Conservation (phyloP, 2,888 invertebrate genomes). For the Drosophila tanythrix region DNA sequence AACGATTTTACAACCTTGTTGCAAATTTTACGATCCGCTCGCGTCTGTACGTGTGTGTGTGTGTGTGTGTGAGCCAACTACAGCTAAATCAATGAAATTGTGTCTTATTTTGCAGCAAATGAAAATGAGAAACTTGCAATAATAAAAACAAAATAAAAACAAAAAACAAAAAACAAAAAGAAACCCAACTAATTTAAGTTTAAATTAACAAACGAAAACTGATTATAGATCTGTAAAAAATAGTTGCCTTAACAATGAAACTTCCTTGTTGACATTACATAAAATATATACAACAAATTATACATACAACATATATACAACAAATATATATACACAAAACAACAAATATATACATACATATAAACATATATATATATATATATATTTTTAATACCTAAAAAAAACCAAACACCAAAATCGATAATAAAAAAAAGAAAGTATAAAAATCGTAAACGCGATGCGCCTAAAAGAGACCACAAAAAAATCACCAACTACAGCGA, state of each 20-base stretch:
- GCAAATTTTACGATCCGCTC: slow-evolving; percentile 31
- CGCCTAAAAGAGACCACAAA: slow-evolving; percentile 75
- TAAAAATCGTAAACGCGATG: slow-evolving; percentile 40
- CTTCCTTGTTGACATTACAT: slow-evolving; percentile 73
- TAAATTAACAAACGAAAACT: slow-evolving; percentile 30
- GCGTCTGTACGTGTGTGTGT: neutral
- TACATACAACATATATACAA: slow-evolving; percentile 46
- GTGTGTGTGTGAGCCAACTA: slow-evolving; percentile 14
- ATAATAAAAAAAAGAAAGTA: slow-evolving; percentile 24
- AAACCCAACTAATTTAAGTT: slow-evolving; percentile 19
- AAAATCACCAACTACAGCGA: slow-evolving; percentile 45
- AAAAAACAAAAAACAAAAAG: slow-evolving; percentile 22
- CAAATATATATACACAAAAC: slow-evolving; percentile 44
- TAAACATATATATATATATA: slow-evolving; percentile 32
- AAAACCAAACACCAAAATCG: slow-evolving; percentile 16
- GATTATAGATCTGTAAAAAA: slow-evolving; percentile 43
- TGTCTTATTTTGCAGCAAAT: slow-evolving; percentile 28
- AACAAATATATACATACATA: slow-evolving; percentile 46
- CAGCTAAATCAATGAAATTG: slow-evolving; percentile 16
- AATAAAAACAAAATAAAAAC: slow-evolving; percentile 29
- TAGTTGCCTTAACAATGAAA: slow-evolving; percentile 77
- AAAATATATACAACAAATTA: slow-evolving; percentile 45
- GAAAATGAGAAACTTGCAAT: slow-evolving; percentile 35
- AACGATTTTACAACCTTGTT: slow-evolving; percentile 36
- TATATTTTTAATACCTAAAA: slow-evolving; percentile 47